phyloP scores from a whole-genome alignment of 2,113 vertebrate genomes.

The Hippocampus abdominalis region DNA sequence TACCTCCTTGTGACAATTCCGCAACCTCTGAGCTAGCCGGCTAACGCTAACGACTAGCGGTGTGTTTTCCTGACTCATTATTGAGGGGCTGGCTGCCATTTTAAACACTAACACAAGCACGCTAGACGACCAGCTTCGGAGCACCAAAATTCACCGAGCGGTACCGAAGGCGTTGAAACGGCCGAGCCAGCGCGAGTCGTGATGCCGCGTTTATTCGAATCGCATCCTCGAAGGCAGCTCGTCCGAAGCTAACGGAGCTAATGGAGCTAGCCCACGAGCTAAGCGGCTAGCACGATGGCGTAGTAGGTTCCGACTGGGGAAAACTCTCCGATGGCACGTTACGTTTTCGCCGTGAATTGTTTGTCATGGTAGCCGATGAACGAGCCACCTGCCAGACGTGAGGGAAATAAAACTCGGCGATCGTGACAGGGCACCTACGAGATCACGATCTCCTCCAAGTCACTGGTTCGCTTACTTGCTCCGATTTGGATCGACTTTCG shows the following conservation, averaged over 20 bases:
- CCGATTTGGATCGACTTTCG: too few species aligned
- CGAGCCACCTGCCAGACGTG: not conserved
- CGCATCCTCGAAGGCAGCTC: not conserved
- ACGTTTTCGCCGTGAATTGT: too few species aligned
- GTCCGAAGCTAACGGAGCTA: slow-evolving; percentile 46
- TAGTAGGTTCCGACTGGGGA: slow-evolving; percentile 29
- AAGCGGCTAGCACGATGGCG: slow-evolving; percentile 49
- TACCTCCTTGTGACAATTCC: not conserved
- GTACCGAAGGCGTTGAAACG: too few species aligned
- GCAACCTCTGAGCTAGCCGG: slow-evolving; percentile 36
- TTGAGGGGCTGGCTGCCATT: slow-evolving; percentile 65
- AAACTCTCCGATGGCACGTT: not conserved
- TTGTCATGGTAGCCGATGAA: not conserved
- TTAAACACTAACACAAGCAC: slow-evolving; percentile 40
- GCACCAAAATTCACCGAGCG: not conserved
- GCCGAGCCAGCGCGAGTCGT: too few species aligned
- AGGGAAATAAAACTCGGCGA: not conserved
- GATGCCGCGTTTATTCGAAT: not conserved
- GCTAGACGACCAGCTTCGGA: not conserved
- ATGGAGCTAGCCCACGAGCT: slow-evolving; percentile 25
- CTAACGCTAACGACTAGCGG: slow-evolving; percentile 58
- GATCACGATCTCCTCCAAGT: too few species aligned
- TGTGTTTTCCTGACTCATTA: slow-evolving; percentile 73
- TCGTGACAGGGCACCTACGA: too few species aligned
- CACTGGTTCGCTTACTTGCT: too few species aligned